Conservation (phyloP, 2,888 invertebrate species). For the Lochmaea crataegi region DNA sequence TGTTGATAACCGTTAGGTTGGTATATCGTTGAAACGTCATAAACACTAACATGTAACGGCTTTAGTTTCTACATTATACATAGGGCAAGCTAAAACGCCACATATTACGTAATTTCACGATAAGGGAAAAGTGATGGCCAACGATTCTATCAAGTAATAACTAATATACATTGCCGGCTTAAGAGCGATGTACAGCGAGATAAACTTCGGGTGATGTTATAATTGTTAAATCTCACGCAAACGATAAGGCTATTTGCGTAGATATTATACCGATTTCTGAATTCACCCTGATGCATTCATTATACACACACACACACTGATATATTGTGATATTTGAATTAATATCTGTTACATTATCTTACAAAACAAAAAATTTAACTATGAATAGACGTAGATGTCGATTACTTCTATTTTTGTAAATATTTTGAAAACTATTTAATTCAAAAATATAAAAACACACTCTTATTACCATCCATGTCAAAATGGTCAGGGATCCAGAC, state of each 20-base stretch:
- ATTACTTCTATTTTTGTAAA: no score
- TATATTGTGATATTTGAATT: slow-evolving; percentile 42
- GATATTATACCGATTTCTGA: slow-evolving; percentile 45
- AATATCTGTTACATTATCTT: slow-evolving; percentile 25
- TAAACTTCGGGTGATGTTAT: slow-evolving; percentile 58
- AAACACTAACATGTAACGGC: slow-evolving; percentile 43
- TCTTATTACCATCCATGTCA: no score
- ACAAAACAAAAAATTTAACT: slow-evolving; percentile 33
- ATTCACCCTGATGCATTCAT: slow-evolving; percentile 45
- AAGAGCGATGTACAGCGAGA: slow-evolving; percentile 57
- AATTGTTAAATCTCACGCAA: slow-evolving; percentile 60
- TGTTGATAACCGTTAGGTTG: slow-evolving; percentile 51
- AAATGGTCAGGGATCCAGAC: no score
- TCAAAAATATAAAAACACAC: no score
- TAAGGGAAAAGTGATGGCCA: slow-evolving; percentile 58
- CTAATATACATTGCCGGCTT: slow-evolving; percentile 60
- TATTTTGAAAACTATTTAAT: no score
- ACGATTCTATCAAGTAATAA: slow-evolving; percentile 60
- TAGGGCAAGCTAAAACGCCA: slow-evolving; percentile 21
- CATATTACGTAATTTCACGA: slow-evolving; percentile 47
- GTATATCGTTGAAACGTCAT: slow-evolving; percentile 50
- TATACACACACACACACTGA: slow-evolving; percentile 38
- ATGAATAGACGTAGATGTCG: slow-evolving; percentile 44
- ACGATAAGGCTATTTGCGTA: slow-evolving; percentile 51
- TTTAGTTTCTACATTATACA: slow-evolving; percentile 30